These are phyloP conservation scores for Pentalonia nigronervosa DNA, from an alignment of 1,140 invertebrate genomes.

Conservation along the genomic window DNA sequence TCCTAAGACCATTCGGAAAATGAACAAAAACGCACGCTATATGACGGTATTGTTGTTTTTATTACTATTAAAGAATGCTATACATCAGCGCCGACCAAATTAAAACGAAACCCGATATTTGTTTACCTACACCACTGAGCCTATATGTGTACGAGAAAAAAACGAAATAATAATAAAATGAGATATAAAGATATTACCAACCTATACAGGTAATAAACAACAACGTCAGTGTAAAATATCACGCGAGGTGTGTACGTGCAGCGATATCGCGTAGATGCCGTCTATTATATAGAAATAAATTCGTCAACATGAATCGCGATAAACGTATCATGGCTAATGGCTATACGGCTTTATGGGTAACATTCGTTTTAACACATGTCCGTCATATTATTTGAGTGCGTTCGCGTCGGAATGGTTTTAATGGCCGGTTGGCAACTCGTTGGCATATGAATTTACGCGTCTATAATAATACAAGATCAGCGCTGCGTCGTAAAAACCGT, in stretches of 20 bases:
- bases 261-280: neutral
- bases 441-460: neutral
- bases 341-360: neutral
- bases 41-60: neutral
- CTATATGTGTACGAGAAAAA: neutral
- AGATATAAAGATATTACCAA: neutral
- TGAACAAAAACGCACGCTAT: neutral
- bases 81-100: neutral
- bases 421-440: neutral
- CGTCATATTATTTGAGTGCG: constrained; percentile 26
- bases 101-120: neutral
- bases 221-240: neutral
- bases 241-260: neutral
- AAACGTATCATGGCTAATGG: constrained; percentile 16
- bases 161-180: neutral
- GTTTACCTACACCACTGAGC: neutral
- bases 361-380: constrained; percentile 28
- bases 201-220: neutral
- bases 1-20: neutral
- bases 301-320: constrained; percentile 14
- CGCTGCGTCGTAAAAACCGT: constrained; percentile 12
- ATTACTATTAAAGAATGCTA: neutral
- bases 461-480: neutral
- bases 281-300: constrained; percentile 17
- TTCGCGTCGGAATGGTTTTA: constrained; percentile 1